Evolutionary conservation across 1,140 invertebrate genomes (phyloP).

Genomic region (Anoplolepis gracilipes): DNA sequence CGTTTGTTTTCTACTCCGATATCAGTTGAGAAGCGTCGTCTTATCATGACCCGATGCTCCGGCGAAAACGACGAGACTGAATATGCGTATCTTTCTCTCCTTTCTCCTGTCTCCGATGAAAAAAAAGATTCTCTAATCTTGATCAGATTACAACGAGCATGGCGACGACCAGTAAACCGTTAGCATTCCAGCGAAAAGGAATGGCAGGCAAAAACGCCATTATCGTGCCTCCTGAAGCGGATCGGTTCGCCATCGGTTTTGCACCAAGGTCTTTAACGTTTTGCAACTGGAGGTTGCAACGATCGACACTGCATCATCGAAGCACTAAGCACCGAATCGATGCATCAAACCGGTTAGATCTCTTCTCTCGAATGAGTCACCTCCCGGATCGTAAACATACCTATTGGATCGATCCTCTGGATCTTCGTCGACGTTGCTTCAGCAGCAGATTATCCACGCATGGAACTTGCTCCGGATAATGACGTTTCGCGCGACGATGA

Average conservation of each 20-base stretch:
- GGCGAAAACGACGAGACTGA: no score
- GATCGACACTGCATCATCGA: not conserved
- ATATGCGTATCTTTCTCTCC: no score
- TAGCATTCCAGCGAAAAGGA: constrained; percentile 9
- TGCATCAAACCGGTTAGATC: not conserved
- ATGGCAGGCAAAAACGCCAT: not conserved
- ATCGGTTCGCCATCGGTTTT: not conserved
- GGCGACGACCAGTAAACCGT: constrained; percentile 6
- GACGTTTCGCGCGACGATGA: not conserved
- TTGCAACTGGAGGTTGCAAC: not conserved
- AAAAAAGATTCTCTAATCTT: not conserved
- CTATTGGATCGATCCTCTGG: not conserved
- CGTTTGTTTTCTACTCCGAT: not conserved
- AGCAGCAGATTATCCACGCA: not conserved
- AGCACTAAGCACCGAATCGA: not conserved
- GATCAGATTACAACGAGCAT: constrained; percentile 41
- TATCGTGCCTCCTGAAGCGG: not conserved
- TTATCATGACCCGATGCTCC: not conserved
- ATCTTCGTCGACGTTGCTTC: not conserved
- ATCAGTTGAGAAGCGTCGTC: not conserved
- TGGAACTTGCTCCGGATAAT: not conserved
- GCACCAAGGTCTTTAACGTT: not conserved
- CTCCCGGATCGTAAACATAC: not conserved
- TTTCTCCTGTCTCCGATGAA: not conserved
- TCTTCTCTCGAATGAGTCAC: not conserved